Evolutionary conservation across 2,797 vertebrate species (phyloP).

Genomic region (Neosilurus mollespiculum): DNA sequence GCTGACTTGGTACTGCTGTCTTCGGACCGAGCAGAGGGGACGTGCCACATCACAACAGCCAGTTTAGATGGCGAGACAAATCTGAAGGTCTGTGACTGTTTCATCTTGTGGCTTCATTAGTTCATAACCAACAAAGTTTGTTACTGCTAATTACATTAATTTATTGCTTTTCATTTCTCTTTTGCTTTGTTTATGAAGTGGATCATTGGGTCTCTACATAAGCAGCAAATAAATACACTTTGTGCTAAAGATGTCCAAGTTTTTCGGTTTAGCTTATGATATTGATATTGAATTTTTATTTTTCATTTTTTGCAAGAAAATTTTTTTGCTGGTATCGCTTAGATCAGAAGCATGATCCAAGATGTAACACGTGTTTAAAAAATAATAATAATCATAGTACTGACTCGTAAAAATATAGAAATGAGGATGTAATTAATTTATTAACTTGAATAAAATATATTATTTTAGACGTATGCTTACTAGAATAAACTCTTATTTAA

Average conservation of each 20-base stretch:
- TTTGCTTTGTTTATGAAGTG: neutral
- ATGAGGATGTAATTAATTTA: too few species aligned
- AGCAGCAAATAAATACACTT: neutral
- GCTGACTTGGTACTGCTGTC: constrained; percentile 92
- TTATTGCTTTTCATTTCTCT: neutral
- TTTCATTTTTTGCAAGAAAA: neutral
- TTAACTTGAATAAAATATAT: too few species aligned
- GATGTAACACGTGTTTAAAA: too few species aligned
- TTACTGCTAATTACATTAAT: neutral
- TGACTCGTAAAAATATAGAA: too few species aligned
- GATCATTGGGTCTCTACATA: neutral
- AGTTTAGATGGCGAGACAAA: constrained; percentile 98
- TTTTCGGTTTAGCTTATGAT: neutral
- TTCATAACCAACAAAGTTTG: neutral
- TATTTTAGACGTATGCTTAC: too few species aligned
- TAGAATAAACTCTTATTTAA: too few species aligned
- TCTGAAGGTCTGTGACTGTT: constrained; percentile 82
- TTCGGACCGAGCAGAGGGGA: constrained; percentile 88
- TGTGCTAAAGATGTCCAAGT: neutral
- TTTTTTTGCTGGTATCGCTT: neutral
- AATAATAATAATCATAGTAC: too few species aligned
- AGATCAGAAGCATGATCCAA: neutral
- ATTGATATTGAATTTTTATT: neutral
- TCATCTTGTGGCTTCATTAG: neutral
- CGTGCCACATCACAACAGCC: constrained; percentile 94